Conservation (phyloP, 2,797 vertebrate genomes). For the Diceros bicornis region DNA sequence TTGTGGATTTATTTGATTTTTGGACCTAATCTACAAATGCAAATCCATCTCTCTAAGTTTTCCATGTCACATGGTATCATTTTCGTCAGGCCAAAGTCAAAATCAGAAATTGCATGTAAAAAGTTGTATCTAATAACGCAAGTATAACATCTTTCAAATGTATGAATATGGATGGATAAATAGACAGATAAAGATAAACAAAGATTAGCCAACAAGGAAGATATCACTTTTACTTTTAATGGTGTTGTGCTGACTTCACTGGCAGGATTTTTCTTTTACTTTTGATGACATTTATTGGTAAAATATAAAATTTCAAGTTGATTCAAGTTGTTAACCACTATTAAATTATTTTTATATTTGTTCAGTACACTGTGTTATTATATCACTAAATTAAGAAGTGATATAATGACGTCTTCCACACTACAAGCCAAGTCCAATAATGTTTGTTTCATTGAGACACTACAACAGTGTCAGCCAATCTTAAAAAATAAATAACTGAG, state of each 20-base stretch:
- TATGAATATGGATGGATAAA: not conserved
- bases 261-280: not conserved
- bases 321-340: not conserved
- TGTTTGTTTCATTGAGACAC: not conserved
- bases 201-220: not conserved
- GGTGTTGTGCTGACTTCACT: not conserved
- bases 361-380: not conserved
- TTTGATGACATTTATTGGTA: not conserved
- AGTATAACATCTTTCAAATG: not conserved
- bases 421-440: not conserved
- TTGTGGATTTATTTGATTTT: constrained; percentile 1
- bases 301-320: constrained; percentile 12
- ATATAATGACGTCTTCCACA: not conserved
- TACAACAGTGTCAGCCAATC: not conserved
- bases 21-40: not conserved
- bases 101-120: not conserved
- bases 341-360: not conserved
- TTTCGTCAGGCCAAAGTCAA: not conserved
- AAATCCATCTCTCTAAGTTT: not conserved
- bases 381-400: not conserved
- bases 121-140: not conserved
- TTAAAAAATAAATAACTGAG: not conserved
- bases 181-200: not conserved
- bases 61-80: not conserved
- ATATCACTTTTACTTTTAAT: not conserved